Evolutionary conservation across 2,113 vertebrate genomes (phyloP).

Genomic region (Anarhynchus alexandrinus): DNA sequence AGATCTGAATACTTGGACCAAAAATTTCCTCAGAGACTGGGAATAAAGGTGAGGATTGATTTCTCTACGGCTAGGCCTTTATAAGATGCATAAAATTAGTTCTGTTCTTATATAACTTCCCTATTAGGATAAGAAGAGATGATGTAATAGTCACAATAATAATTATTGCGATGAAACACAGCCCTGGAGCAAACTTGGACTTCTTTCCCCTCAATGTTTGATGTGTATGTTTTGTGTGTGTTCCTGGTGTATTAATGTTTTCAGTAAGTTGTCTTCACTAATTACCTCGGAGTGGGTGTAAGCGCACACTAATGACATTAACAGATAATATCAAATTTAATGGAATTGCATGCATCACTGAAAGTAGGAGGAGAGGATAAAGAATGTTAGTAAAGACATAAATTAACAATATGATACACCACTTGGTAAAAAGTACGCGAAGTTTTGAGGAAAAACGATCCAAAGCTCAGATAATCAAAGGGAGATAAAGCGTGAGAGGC

Average conservation of each 20-base stretch:
- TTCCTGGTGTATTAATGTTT: not conserved
- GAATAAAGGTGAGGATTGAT: not conserved
- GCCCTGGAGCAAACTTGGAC: not conserved
- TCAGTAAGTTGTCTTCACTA: not conserved
- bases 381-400: not conserved
- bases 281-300: not conserved
- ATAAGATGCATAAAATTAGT: not conserved
- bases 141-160: not conserved
- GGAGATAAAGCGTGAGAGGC: not conserved
- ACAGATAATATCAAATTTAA: not conserved
- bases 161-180: not conserved
- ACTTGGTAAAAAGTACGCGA: not conserved
- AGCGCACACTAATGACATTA: not conserved
- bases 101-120: not conserved
- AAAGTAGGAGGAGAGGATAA: not conserved
- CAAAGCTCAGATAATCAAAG: not conserved
- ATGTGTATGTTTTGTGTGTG: not conserved
- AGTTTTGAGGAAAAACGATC: not conserved
- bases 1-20: not conserved
- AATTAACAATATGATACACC: not conserved
- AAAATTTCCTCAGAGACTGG: not conserved
- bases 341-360: not conserved
- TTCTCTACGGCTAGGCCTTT: not conserved
- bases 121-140: not conserved
- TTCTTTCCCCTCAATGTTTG: not conserved